A percentile compares a stretch with the other conserved stretches of the same genome.
Evolutionary conservation across 2,113 vertebrate genomes (phyloP).

Genomic region (Suricata suricatta): DNA sequence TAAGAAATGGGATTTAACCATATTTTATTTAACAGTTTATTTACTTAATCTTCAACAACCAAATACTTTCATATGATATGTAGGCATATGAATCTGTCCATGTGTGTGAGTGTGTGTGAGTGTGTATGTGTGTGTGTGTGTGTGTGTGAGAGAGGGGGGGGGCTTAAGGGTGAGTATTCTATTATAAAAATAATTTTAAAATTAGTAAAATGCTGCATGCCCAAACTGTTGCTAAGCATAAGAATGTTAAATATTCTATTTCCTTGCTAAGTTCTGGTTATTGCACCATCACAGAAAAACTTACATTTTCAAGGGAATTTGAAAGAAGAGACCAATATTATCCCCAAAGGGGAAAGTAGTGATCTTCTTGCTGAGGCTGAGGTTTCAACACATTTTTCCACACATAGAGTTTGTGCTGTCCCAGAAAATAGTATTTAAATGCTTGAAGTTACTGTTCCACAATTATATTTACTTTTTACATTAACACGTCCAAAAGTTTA

Average conservation of each 20-base stretch:
- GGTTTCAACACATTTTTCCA: background rate
- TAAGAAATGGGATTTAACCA: background rate
- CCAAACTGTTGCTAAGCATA: background rate
- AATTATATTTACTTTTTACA: background rate
- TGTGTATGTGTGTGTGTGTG: background rate
- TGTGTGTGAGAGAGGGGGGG: background rate
- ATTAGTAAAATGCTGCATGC: background rate
- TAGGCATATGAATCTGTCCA: background rate
- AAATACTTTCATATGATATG: background rate
- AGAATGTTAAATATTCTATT: background rate
- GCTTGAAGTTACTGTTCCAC: background rate
- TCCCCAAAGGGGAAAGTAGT: background rate
- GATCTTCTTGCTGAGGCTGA: background rate
- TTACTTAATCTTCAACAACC: background rate
- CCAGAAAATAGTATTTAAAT: background rate
- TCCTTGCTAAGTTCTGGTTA: background rate
- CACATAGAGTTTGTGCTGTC: background rate
- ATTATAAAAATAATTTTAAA: slow-evolving; percentile 19
- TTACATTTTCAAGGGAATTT: background rate
- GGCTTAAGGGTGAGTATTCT: background rate
- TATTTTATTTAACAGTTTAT: background rate
- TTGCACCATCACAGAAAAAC: background rate
- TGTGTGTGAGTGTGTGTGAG: background rate
- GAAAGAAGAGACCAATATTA: background rate
- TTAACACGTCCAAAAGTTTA: background rate